phyloP scores from a whole-genome alignment of 2,113 vertebrate genomes.

The Perca fluviatilis region DNA sequence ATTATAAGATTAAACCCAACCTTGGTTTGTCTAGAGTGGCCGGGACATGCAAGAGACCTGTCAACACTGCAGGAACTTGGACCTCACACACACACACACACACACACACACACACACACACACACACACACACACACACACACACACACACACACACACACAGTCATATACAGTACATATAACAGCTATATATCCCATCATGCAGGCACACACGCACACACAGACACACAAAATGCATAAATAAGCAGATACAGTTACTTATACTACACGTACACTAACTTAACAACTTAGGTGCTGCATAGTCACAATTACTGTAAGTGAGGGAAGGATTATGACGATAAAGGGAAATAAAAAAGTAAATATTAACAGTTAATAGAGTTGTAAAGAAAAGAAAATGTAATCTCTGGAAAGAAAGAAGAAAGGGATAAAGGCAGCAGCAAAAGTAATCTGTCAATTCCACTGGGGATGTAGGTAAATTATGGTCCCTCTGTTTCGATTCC shows the following conservation, averaged over 20 bases:
- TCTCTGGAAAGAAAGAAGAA: not conserved
- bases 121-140: slow-evolving; percentile 8
- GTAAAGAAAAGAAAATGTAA: not conserved
- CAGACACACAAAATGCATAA: not conserved
- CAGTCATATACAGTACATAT: slow-evolving; percentile 13
- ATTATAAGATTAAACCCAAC: slow-evolving; percentile 87
- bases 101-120: slow-evolving; percentile 18
- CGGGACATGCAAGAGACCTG: slow-evolving; percentile 76
- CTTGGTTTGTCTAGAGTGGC: slow-evolving; percentile 79
- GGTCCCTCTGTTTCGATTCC: slow-evolving; percentile 52
- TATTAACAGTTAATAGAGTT: not conserved
- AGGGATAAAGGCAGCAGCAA: not conserved
- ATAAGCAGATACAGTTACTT: not conserved
- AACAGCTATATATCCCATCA: slow-evolving; percentile 4
- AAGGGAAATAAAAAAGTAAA: not conserved
- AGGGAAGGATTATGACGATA: not conserved
- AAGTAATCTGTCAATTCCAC: slow-evolving; percentile 52
- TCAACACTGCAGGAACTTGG: slow-evolving; percentile 76
- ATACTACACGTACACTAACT: slow-evolving; percentile 2
- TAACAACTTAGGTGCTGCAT: not conserved
- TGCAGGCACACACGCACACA: slow-evolving; percentile 13
- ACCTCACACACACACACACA: slow-evolving; percentile 44
- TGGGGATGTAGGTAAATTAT: slow-evolving; percentile 61
- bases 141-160: not conserved
- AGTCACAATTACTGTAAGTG: not conserved